Evolutionary conservation across 2,113 vertebrate species (phyloP), one percentile per base, ranked within the genome.

Genomic region (Megaceryle torquata): DNA sequence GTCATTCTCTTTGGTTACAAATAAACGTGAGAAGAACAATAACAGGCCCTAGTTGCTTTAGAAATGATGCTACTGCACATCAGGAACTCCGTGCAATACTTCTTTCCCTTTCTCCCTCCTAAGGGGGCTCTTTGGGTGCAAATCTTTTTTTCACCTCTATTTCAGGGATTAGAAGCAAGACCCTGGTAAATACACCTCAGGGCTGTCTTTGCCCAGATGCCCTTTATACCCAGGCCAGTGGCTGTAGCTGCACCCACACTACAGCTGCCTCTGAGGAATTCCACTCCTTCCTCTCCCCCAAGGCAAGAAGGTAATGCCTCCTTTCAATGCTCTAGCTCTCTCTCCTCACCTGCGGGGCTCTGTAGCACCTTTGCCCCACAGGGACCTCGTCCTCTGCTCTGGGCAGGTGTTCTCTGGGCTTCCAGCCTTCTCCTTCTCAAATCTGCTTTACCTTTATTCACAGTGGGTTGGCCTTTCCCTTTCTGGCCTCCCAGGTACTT

Each of bases 371-470:
- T 51, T 22, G 24, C 7, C 41, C n/a, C 9, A 25, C 50, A 3
- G 14, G 15, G 12, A 24, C 44, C 18, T 33, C 5, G 0, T 33
- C 15, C 26, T 51, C 39, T 4, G 2, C 15, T n/a, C 24, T 3
- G n/a, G 15, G 5, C 25, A 21, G 24, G 6, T 1, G 0, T 1
- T 37, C 48, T 33, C 21, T 8, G 5, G 41, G 33, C 51, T 59
- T 11, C 1, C 12, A 11, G 1, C 19, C 13, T 57, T 13, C 53
- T 14, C 5, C 39, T 83, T 69, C 29, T 22, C 54, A 28, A 53
- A 28, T 6, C 9, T 43, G 9, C 43, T 63, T 67, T 35, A 35
- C 3, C 7, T 16, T 14, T 11, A 3, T 8, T 60, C 10, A 6
- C 26, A 3, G 2, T 4, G 31, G 17, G 17, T 1, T 31, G 20